Base-by-base conservation (phyloP, 2,888 invertebrate species). In the Troides aeacus region DNA sequence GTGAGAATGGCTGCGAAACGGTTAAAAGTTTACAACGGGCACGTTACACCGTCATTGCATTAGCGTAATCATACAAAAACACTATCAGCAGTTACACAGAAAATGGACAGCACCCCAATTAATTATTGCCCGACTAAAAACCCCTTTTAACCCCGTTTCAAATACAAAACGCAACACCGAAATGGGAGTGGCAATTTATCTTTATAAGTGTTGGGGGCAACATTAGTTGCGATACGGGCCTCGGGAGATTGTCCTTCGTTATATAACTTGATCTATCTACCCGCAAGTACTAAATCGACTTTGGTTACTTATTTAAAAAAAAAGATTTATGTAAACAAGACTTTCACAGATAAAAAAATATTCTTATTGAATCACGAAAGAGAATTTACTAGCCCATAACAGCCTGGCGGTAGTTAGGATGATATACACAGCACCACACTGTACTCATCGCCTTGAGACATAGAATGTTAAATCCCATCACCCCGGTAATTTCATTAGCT, bases 41-140 rank as follows among this genome's bases (percentile, higher is more conserved):
- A 58, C 53, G 42, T 30, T 24, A 66, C 46, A 46, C 46, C 62
- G 60, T 46, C 62, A 64, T 63, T 50, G 42, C 60, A 64, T 67
- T 60, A 70, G 56, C 36, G 66, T 67, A 66, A 64, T 69, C 69
- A 69, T 66, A 67, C 77, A 81, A 83, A 84, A 85, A 85, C 81
- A 76, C 74, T 78, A 81, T 80, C 78, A 30, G 82, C 82, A 81
- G 81, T 85, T 85, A 85, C 86, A 83, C 79, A 70, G 74, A 77
- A 81, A 81, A 81, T 79, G 80, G 82, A 79, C 77, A 81, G 76
- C 81, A 82, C 83, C 85, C 81, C 82, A 85, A 88, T 87, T 89
- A 89, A 89, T 87, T 88, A 88, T 87, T 85, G 82, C 79, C 78
- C 77, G 79, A 83, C 83, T 84, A 83, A 83, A 86, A 86, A 80